Base-by-base conservation (phyloP, 2,797 vertebrate species). In the Catostomus latipinnis region DNA sequence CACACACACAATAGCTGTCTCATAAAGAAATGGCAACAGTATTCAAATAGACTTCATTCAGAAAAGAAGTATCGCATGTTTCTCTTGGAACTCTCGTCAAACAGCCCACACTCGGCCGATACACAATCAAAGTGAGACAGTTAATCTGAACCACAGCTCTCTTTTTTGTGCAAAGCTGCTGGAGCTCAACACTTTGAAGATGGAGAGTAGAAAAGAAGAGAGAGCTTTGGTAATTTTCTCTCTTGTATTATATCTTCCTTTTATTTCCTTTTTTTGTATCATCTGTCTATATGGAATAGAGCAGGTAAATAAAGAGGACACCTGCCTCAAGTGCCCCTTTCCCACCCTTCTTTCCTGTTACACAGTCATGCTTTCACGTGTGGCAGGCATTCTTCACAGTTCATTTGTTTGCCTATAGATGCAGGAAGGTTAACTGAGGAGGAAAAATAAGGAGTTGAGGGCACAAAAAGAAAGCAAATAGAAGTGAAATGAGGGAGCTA, bases 221-320 rank as follows among this genome's bases (percentile, higher is more conserved):
- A 63, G 67, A 74, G 75, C 49, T 49, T 69, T 73, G 8, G 52
- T 65, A 70, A 84, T 66, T 56, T 57, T 78, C 75, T 58, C 71
- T 22, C 82, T 85, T 84, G 85, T 79, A 85, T 81, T 80, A 68
- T 49, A 62, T 63, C 48, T 43, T 77, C 66, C 71, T 79, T 84
- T 81, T 61, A 71, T 83, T 81, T 34, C 61, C 46, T 74, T 69
- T 77, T 69, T 76, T 60, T 9, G 22, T 72, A 34, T 61, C 68
- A 34, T 34, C 14, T 49, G 61, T n/a, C 69, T 81, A 18, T 73
- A 66, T 82, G 60, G 73, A 72, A 74, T 68, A 75, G 74, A 60
- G 72, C 68, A 86, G 77, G 73, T 83, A 82, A 85, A 87, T 85
- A 83, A 87, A 87, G 66, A 70, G 80, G 71, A 87, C 86, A 87